phyloP scores from a whole-genome alignment of 2,888 invertebrate species.

The Zonitis immaculata region DNA sequence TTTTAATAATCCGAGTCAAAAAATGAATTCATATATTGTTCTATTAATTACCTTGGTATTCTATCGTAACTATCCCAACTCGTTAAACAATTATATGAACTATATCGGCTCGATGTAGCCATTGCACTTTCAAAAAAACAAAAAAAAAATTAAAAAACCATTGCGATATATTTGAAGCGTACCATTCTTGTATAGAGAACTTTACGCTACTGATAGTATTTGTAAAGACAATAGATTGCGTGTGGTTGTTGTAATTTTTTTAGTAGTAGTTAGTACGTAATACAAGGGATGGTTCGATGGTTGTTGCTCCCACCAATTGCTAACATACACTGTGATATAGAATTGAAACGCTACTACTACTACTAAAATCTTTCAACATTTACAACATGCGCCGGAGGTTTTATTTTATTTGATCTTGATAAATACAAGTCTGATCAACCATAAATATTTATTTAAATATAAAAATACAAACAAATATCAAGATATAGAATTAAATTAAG shows the following conservation, averaged over 20 bases:
- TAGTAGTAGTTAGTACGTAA: no score
- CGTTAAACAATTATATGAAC: slow-evolving; percentile 82
- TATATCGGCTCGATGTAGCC: slow-evolving; percentile 75
- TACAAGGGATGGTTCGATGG: no score
- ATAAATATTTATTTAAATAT: no score
- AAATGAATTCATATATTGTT: no score
- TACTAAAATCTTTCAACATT: slow-evolving; percentile 24
- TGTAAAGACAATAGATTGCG: no score
- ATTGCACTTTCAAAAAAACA: slow-evolving; percentile 46
- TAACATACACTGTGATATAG: slow-evolving; percentile 14
- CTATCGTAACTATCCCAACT: slow-evolving; percentile 89
- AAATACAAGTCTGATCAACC: no score
- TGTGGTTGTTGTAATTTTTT: no score
- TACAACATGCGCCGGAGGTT: slow-evolving; percentile 7
- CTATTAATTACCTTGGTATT: slow-evolving; percentile 84
- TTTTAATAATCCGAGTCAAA: no score
- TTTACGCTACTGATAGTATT: slow-evolving; percentile 37
- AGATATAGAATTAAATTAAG: no score
- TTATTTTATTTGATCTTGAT: no score
- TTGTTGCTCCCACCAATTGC: slow-evolving; percentile 20
- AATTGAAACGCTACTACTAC: slow-evolving; percentile 22
- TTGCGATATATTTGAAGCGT: slow-evolving; percentile 30
- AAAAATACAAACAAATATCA: no score
- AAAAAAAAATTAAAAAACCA: no score
- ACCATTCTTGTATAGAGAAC: slow-evolving; percentile 39